Evolutionary conservation across 1,140 invertebrate species (phyloP).

Genomic region (Musca domestica): DNA sequence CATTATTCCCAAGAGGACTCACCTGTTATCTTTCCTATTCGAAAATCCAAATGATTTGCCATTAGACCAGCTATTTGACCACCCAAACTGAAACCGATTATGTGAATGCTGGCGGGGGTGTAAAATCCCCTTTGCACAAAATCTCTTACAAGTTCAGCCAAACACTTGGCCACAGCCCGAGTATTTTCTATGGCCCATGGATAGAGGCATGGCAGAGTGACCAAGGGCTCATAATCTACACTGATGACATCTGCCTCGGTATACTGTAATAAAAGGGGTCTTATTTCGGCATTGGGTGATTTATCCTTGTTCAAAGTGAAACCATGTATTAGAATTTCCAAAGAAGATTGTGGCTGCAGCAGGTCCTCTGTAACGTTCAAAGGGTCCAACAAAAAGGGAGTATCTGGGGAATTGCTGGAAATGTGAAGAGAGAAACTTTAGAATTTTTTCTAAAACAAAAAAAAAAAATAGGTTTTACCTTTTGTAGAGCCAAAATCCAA

Average conservation of each 20-base stretch:
- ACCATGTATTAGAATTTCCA: constrained; percentile 52
- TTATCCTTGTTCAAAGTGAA: constrained; percentile 37
- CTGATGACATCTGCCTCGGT: constrained; percentile 54
- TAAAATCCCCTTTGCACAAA: constrained; percentile 55
- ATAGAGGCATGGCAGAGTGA: constrained; percentile 55
- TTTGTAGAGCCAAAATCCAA: constrained; percentile 46
- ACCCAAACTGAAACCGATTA: constrained; percentile 85
- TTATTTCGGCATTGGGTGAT: constrained; percentile 42
- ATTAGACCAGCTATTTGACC: constrained; percentile 88
- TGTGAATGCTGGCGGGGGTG: constrained; percentile 63
- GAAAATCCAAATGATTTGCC: constrained; percentile 39
- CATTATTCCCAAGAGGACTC: too few species aligned
- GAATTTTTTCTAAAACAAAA: background rate
- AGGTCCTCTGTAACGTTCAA: constrained; percentile 37
- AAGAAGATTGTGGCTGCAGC: constrained; percentile 32
- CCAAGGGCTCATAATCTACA: constrained; percentile 58
- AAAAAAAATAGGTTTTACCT: constrained; percentile 36
- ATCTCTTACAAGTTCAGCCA: constrained; percentile 53
- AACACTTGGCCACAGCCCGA: constrained; percentile 55
- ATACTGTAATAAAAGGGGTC: constrained; percentile 42
- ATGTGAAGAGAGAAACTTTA: constrained; percentile 30
- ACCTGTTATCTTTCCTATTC: constrained; percentile 44
- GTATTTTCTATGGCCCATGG: constrained; percentile 57
- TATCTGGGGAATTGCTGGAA: background rate
- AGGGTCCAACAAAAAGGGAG: constrained; percentile 34